Base-by-base conservation (phyloP, 2,797 vertebrate genomes). In the Sebastes nivosus region DNA sequence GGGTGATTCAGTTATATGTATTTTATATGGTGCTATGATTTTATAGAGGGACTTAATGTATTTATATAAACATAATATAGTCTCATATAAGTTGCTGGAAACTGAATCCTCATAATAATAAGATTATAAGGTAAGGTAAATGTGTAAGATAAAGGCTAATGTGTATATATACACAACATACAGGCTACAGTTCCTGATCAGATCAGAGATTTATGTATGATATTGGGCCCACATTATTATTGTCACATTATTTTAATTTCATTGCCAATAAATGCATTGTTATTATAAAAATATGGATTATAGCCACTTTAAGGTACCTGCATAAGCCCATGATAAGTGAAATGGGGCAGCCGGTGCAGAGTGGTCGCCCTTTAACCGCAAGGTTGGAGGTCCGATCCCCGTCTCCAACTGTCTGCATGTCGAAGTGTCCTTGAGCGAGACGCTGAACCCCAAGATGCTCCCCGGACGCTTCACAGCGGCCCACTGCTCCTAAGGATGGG, bases 201-300 rank as follows among this genome's bases (percentile, higher is more conserved):
- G 9, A 80, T 71, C 36, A 78, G 32, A 65, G 25, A 61, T 77
- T 57, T 60, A 71, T 70, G 6, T 66, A 32, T 60, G 38, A 67
- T 25, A 4, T 61, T 20, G 16, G 9, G 8, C 66, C 46, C 16
- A 50, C 36, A 46, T 66, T 27, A 18, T 66, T 16, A 24, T 18
- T 36, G 32, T 60, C 18, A 52, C 36, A 22, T 10, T 50, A 34
- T 55, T 55, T 69, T 30, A 2, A 54, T 66, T 46, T 6, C 22
- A 66, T 18, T 66, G 38, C 8, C 36, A 42, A 29, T 54, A 24
- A 30, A 30, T 50, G n/a, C 7, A 14, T 12, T 59, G n/a, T 36
- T 57, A 16, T 68, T 30, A 34, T 14, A 11, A 32, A 67, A 57
- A 58, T 18, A 58, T 24, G 10, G 16, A 67, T 68, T 34, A 2